Percentiles rank a stretch among this genome's conserved stretches.
Conservation (phyloP, 2,113 vertebrate genomes). For the Alligator mississippiensis region DNA sequence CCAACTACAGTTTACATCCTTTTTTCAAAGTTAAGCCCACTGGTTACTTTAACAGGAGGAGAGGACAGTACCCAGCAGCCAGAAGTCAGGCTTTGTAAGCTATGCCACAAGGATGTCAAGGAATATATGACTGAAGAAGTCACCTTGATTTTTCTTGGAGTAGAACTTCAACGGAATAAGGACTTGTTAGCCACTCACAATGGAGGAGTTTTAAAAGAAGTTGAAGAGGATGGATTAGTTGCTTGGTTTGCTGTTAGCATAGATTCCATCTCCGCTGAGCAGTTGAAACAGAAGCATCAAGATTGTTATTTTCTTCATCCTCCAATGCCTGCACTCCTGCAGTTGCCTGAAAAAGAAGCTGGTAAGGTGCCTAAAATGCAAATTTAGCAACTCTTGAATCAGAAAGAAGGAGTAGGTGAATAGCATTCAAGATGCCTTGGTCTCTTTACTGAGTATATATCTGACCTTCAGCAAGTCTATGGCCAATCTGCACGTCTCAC, state of each 20-base stretch:
- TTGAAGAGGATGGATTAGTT: constrained; percentile 75
- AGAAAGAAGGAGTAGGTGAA: neutral
- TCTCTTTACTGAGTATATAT: neutral
- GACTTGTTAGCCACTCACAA: neutral
- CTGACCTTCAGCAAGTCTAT: neutral
- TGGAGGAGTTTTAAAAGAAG: constrained; percentile 20
- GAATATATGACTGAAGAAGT: constrained; percentile 76
- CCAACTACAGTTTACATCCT: constrained; percentile 86
- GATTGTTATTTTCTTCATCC: constrained; percentile 84
- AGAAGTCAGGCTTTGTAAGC: constrained; percentile 81
- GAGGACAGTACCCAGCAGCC: constrained; percentile 59
- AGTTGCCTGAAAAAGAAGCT: constrained; percentile 88
- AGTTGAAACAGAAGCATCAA: constrained; percentile 78
- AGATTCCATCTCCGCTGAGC: constrained; percentile 75
- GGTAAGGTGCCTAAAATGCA: constrained; percentile 79
- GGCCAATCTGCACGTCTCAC: neutral
- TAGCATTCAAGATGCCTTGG: neutral
- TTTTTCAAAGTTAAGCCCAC: constrained; percentile 88
- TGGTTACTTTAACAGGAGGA: constrained; percentile 75
- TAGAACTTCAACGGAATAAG: constrained; percentile 78
- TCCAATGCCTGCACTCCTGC: constrained; percentile 86
- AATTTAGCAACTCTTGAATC: neutral
- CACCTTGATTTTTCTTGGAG: constrained; percentile 89
- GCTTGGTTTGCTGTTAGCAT: constrained; percentile 92
- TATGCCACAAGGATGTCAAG: constrained; percentile 78